A percentile compares a stretch with the other conserved stretches of the same genome.
These are phyloP conservation scores for Dynastes hyllus DNA, from an alignment of 2,888 invertebrate genomes.

Conservation along the genomic window DNA sequence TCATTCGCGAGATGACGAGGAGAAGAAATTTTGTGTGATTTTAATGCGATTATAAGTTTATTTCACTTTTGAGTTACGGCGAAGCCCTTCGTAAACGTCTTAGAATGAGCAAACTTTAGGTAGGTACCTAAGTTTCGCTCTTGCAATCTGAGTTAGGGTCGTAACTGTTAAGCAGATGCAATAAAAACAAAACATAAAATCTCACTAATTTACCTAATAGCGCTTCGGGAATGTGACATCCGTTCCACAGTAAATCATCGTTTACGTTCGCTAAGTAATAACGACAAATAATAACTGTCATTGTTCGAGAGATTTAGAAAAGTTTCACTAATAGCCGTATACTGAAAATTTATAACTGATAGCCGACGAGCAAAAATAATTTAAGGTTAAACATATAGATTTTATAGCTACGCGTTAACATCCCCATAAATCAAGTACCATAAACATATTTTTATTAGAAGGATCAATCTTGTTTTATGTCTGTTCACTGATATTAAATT, in stretches of 20 bases:
- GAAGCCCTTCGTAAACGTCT: neutral
- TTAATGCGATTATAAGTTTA: neutral
- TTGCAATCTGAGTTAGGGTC: constrained; percentile 22
- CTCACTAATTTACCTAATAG: constrained; percentile 43
- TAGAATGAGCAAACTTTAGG: neutral
- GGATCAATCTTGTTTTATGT: constrained; percentile 61
- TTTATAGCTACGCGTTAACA: constrained; percentile 58
- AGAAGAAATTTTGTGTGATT: neutral
- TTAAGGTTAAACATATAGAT: constrained; percentile 54
- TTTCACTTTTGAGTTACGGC: constrained; percentile 6
- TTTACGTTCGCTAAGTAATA: constrained; percentile 44
- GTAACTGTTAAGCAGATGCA: constrained; percentile 30
- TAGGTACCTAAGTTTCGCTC: neutral
- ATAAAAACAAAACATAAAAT: constrained; percentile 45
- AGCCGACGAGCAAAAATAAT: constrained; percentile 53
- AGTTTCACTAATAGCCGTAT: constrained; percentile 47
- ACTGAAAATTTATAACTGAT: constrained; percentile 55
- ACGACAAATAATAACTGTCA: constrained; percentile 47
- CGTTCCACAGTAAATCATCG: constrained; percentile 46
- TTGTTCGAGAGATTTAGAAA: constrained; percentile 49
- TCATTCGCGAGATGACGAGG: too few relatives aligned
- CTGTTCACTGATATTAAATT: constrained; percentile 43
- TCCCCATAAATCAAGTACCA: constrained; percentile 60
- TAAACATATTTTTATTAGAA: constrained; percentile 61
- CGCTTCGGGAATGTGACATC: constrained; percentile 32